A percentile compares a stretch with the other conserved stretches of the same genome.
phyloP scores from a whole-genome alignment of 1,140 invertebrate genomes.

The Carposina sasakii region DNA sequence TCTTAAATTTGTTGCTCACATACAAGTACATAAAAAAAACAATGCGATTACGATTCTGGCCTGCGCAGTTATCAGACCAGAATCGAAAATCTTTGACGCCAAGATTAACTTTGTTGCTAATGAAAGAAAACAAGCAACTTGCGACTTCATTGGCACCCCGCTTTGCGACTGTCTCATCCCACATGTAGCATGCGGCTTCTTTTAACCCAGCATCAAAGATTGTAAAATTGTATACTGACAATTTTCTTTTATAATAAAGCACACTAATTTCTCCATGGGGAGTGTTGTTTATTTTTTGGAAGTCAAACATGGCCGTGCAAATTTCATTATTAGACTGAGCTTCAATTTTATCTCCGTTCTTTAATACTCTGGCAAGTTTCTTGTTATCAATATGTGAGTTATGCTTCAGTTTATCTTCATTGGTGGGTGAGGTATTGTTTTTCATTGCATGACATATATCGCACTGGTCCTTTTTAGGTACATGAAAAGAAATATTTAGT shows the following conservation, averaged over 20 bases:
- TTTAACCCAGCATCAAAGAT: constrained; percentile 11
- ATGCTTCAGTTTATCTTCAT: constrained; percentile 9
- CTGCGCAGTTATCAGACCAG: too few species aligned
- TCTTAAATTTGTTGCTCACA: constrained; percentile 11
- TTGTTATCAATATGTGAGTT: too few species aligned
- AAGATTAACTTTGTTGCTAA: too few species aligned
- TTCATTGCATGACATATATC: constrained; percentile 16
- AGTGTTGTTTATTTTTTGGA: constrained; percentile 17
- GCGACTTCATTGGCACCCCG: constrained; percentile 16
- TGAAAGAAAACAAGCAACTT: constrained; percentile 18
- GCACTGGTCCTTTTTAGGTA: constrained; percentile 18
- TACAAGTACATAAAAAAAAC: constrained; percentile 18
- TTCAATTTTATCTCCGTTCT: constrained; percentile 15
- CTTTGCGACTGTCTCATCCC: constrained; percentile 13
- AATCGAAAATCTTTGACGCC: too few species aligned
- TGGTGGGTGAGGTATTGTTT: constrained; percentile 11
- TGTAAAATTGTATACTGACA: constrained; percentile 17
- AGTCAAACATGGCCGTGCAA: constrained; percentile 17
- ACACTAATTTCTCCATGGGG: constrained; percentile 15
- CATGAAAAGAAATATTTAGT: constrained; percentile 15
- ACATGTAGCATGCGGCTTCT: constrained; percentile 15
- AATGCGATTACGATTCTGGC: too few species aligned
- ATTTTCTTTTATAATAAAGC: constrained; percentile 18
- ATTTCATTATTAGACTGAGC: constrained; percentile 4
- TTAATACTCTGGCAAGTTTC: constrained; percentile 13